Evolutionary conservation across 2,113 vertebrate genomes (phyloP), one percentile per base, ranked within the genome.

Genomic region (Scortum barcoo): DNA sequence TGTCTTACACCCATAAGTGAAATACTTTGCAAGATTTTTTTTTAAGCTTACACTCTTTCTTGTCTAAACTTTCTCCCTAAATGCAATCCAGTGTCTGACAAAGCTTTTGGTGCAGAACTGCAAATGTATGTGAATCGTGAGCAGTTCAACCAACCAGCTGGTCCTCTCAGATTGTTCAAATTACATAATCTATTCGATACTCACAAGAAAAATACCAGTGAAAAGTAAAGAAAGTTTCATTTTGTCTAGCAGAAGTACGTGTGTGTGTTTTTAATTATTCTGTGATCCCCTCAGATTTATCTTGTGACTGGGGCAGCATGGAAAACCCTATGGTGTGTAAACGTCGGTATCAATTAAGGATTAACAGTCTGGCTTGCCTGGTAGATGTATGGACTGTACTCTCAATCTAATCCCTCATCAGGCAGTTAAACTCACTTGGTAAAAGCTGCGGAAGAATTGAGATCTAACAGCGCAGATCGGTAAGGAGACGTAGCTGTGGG

Each of bases 231-330:
- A 30, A 4, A 30, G 28, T 50, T 50, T 48, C 0, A 61, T 48
- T 60, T 33, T 61, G 56, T 73, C 7, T 24, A 50, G 22, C 26
- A 24, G 28, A 48, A 50, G 17, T 60, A 42, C 7, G 8, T 40
- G 57, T n/a, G 33, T 4, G 5, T 53, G 7, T 53, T 40, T 70
- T 76, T 70, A 40, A 80, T 65, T 65, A 65, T 56, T 33, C 38
- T 19, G 7, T 30, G 42, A 50, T 24, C 65, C 54, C 51, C 28
- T 63, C 14, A 54, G 13, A 33, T 79, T 33, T 53, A 79, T 71
- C 24, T 62, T 63, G 57, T 42, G 33, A 44, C 46, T 50, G 16
- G 36, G 13, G 7, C 54, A 40, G 53, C 28, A 36, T 20, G 13
- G 28, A 46, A 57, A 66, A 26, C 50, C 7, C 40, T 11, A 11